These are phyloP conservation scores for Pseudobourletiella spinata DNA, from an alignment of 1,140 invertebrate genomes.

Conservation along the genomic window DNA sequence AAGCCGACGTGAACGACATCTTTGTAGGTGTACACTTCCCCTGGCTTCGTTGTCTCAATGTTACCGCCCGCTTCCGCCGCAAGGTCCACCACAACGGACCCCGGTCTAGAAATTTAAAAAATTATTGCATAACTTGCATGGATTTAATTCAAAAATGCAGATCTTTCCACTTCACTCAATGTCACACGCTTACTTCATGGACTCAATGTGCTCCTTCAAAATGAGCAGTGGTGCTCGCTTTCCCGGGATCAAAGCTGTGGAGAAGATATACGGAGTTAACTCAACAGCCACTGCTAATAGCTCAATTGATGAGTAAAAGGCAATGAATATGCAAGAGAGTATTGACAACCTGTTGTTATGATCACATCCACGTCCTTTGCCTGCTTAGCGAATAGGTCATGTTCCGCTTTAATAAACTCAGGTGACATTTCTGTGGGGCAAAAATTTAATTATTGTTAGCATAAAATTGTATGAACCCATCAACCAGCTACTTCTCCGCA, in stretches of 20 bases:
- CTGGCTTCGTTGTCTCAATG: slow-evolving; percentile 62
- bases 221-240: slow-evolving; percentile 73
- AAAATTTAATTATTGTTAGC: no score
- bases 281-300: no score
- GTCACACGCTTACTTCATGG: slow-evolving; percentile 47
- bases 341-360: slow-evolving; percentile 10
- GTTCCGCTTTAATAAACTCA: slow-evolving; percentile 77
- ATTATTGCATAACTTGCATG: not conserved
- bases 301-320: no score
- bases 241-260: slow-evolving; percentile 50
- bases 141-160: no score
- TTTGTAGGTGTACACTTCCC: slow-evolving; percentile 62
- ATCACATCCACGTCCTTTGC: slow-evolving; percentile 57
- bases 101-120: slow-evolving; percentile 45
- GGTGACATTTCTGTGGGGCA: slow-evolving; percentile 65
- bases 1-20: slow-evolving; percentile 78
- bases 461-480: no score
- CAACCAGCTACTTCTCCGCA: no score
- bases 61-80: slow-evolving; percentile 85
- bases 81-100: slow-evolving; percentile 79
- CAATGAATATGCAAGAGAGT: no score
- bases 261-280: not conserved
- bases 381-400: slow-evolving; percentile 75
- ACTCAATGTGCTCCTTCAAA: slow-evolving; percentile 46
- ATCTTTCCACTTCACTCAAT: no score